These are phyloP conservation scores for Brachyopa scutellaris DNA, from an alignment of 2,888 invertebrate species.

Conservation along the genomic window DNA sequence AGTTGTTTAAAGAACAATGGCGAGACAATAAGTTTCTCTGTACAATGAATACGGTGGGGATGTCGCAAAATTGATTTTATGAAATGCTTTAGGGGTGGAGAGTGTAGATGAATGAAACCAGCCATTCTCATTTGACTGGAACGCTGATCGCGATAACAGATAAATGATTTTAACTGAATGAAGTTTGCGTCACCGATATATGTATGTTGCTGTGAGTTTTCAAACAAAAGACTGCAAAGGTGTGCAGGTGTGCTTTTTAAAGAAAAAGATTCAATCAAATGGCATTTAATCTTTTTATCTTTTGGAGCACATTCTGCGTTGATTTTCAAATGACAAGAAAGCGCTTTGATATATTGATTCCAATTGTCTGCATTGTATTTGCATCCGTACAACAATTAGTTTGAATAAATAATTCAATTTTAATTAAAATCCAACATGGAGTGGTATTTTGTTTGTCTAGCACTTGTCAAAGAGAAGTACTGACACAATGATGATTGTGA, in stretches of 20 bases:
- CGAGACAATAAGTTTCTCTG: constrained; percentile 3
- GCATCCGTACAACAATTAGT: constrained; percentile 26
- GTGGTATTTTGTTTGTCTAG: constrained; percentile 36
- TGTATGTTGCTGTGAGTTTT: neutral
- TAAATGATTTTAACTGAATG: constrained; percentile 6
- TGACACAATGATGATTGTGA: neutral
- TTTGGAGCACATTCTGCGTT: too few relatives aligned
- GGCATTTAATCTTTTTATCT: too few relatives aligned
- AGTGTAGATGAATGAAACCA: neutral
- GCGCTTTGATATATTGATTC: too few relatives aligned
- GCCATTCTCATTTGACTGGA: neutral
- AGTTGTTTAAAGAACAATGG: constrained; percentile 28
- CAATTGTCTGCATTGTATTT: constrained; percentile 7
- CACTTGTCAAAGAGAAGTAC: constrained; percentile 21
- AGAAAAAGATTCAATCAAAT: too few relatives aligned
- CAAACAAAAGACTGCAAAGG: neutral
- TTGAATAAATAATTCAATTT: constrained; percentile 60
- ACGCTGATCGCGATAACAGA: constrained; percentile 20
- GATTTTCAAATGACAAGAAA: too few relatives aligned
- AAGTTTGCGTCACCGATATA: constrained; percentile 11
- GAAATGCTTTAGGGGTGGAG: neutral
- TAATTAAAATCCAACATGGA: constrained; percentile 53
- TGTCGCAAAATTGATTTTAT: constrained; percentile 11
- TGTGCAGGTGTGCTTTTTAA: neutral
- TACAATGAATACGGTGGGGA: neutral